A percentile compares a stretch with the other conserved stretches of the same genome.
Evolutionary conservation across 2,888 invertebrate species (phyloP).

Genomic region (Barypeithes pellucidus): DNA sequence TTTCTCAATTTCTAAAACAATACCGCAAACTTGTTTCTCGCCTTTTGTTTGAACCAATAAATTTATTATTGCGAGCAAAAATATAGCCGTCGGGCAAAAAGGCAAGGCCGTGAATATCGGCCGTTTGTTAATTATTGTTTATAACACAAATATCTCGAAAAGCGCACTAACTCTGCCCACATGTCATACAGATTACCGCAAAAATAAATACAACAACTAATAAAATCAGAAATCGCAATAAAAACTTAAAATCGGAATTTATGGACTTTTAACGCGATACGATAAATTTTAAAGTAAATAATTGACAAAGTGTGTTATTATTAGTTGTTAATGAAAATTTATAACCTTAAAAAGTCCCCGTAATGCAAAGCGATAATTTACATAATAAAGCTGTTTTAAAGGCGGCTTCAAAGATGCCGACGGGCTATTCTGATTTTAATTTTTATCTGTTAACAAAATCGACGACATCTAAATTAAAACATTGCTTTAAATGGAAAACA

Average conservation of each 20-base stretch:
- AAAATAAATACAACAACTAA: constrained; percentile 43
- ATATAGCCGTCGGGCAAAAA: constrained; percentile 43
- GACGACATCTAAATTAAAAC: constrained; percentile 42
- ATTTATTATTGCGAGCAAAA: constrained; percentile 39
- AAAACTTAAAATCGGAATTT: constrained; percentile 32
- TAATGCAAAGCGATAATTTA: constrained; percentile 30
- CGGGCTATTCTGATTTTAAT: constrained; percentile 34
- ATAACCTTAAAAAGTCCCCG: constrained; percentile 42
- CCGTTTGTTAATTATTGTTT: constrained; percentile 52
- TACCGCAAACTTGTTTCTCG: constrained; percentile 30
- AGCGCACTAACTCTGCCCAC: constrained; percentile 33
- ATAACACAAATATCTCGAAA: constrained; percentile 38
- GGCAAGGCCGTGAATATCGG: constrained; percentile 42
- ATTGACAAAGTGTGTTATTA: constrained; percentile 47
- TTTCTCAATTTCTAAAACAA: constrained; percentile 46
- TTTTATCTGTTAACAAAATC: constrained; percentile 40
- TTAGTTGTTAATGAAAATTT: constrained; percentile 53
- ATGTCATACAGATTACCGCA: constrained; percentile 47
- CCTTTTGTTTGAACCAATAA: constrained; percentile 33
- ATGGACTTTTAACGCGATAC: constrained; percentile 23
- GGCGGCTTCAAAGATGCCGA: constrained; percentile 38
- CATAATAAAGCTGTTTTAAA: constrained; percentile 42
- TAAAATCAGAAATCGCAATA: constrained; percentile 16
- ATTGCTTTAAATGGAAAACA: constrained; percentile 20
- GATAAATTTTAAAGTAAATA: constrained; percentile 46